Conservation (phyloP, 2,797 vertebrate species). For the Iguana delicatissima region DNA sequence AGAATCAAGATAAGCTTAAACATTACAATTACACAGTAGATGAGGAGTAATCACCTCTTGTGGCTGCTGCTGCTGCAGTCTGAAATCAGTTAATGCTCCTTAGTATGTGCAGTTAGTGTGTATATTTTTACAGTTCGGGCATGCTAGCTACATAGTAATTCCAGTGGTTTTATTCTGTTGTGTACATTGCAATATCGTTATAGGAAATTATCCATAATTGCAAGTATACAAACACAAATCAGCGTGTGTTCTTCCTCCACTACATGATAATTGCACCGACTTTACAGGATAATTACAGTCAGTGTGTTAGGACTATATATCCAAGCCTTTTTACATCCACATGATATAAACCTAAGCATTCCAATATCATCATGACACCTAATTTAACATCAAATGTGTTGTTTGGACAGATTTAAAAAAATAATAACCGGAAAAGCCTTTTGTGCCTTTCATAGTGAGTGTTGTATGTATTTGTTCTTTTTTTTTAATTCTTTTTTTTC, state of each 20-base stretch:
- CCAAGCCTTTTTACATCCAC: conserved; percentile 20
- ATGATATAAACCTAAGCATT: neutral
- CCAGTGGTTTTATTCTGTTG: conserved; percentile 71
- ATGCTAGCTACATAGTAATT: conserved; percentile 73
- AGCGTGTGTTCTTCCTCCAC: conserved; percentile 26
- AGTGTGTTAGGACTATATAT: neutral
- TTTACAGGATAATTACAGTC: conserved; percentile 56
- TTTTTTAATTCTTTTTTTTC: too few relatives aligned
- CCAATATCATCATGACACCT: neutral
- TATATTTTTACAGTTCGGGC: conserved; percentile 71
- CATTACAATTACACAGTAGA: conserved; percentile 69
- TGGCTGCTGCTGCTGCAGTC: conserved; percentile 69
- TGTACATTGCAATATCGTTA: conserved; percentile 62
- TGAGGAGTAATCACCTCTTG: conserved; percentile 69
- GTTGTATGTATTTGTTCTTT: neutral
- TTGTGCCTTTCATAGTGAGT: neutral
- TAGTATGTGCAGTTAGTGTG: conserved; percentile 68
- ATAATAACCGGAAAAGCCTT: neutral
- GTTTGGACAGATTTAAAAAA: neutral
- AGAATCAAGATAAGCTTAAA: conserved; percentile 50
- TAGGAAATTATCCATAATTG: conserved; percentile 69
- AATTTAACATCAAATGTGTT: neutral
- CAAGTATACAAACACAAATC: conserved; percentile 51
- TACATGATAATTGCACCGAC: conserved; percentile 55
- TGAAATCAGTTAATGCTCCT: conserved; percentile 73